A percentile compares a stretch with the other conserved stretches of the same genome.
Evolutionary conservation across 2,888 invertebrate genomes (phyloP).

Genomic region (Zygaena filipendulae): DNA sequence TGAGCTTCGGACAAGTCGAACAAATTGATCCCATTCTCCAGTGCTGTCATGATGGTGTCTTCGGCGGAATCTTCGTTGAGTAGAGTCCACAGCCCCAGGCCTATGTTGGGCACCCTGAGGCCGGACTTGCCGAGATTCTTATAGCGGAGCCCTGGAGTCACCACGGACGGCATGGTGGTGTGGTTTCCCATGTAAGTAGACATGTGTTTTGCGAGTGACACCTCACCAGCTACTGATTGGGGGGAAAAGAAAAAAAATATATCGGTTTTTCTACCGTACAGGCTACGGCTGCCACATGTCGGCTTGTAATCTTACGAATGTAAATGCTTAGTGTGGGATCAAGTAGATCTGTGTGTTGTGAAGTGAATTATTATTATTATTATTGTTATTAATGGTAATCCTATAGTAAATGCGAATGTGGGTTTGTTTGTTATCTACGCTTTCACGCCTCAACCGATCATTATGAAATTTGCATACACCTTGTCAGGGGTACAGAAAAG

Average conservation of each 20-base stretch:
- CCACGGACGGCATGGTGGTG: constrained; percentile 72
- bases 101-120: constrained; percentile 92
- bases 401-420: too few species aligned
- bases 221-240: constrained; percentile 32
- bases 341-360: too few species aligned
- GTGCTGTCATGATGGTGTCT: constrained; percentile 90
- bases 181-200: constrained; percentile 66
- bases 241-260: background rate
- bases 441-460: too few species aligned
- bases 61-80: constrained; percentile 88
- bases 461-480: too few species aligned
- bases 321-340: too few species aligned
- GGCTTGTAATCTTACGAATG: too few species aligned
- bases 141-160: constrained; percentile 87
- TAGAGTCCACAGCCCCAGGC: constrained; percentile 93
- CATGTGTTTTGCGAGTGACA: constrained; percentile 54
- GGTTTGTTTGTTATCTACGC: too few species aligned
- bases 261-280: constrained; percentile 8
- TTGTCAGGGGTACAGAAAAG: too few species aligned
- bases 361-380: too few species aligned
- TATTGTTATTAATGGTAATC: too few species aligned
- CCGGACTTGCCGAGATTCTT: constrained; percentile 97
- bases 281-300: constrained; percentile 13
- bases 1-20: constrained; percentile 97
- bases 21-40: constrained; percentile 95